phyloP scores from a whole-genome alignment of 2,113 vertebrate species.

The Mustelus asterias region DNA sequence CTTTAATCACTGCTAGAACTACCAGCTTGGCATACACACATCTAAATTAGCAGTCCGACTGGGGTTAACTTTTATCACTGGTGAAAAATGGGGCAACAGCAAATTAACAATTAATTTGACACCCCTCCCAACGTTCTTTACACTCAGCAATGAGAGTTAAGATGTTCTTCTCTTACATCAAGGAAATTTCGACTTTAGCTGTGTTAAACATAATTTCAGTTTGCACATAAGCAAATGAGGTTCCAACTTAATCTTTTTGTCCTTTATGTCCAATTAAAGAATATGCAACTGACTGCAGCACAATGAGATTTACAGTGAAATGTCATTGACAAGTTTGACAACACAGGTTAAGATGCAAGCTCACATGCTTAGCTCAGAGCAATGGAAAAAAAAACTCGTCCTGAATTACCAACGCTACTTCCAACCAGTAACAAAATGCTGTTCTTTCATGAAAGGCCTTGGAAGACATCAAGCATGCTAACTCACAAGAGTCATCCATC shows the following conservation, averaged over 20 bases:
- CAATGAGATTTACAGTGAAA: neutral
- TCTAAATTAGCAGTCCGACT: neutral
- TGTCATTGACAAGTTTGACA: neutral
- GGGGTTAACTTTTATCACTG: neutral
- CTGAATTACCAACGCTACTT: neutral
- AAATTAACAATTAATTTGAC: neutral
- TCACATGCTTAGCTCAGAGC: neutral
- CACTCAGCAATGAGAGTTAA: neutral
- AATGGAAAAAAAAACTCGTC: neutral
- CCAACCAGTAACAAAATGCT: neutral
- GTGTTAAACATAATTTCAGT: neutral
- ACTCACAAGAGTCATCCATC: neutral
- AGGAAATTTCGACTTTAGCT: neutral
- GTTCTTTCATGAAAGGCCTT: neutral
- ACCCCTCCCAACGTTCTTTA: neutral
- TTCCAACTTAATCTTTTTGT: neutral
- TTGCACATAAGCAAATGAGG: neutral
- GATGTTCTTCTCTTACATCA: neutral
- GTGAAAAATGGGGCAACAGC: neutral
- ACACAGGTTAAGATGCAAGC: neutral
- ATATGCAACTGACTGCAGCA: neutral
- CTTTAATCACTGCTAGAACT: neutral
- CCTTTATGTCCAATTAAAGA: neutral
- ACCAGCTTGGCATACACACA: too few relatives aligned
- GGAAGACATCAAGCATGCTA: neutral